Conservation (phyloP, 2,113 vertebrate genomes). For the Pteruthius melanotis region DNA sequence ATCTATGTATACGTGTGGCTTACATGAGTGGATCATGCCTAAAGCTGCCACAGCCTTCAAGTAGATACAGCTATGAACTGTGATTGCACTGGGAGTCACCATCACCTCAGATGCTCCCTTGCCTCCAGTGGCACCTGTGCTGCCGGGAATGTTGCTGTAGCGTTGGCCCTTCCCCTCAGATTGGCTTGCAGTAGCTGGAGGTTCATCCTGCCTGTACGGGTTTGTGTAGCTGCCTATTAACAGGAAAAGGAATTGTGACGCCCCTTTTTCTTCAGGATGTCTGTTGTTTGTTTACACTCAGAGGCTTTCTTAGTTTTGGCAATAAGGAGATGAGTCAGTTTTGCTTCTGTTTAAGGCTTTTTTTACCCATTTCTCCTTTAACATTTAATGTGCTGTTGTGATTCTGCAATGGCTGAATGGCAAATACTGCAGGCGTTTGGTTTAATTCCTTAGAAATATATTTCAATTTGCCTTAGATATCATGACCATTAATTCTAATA, state of each 20-base stretch:
- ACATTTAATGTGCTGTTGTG: not conserved
- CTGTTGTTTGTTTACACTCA: slow-evolving; percentile 42
- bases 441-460: not conserved
- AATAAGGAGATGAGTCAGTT: slow-evolving; percentile 58
- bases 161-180: accelerated
- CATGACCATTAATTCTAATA: not conserved
- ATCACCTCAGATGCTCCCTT: not conserved
- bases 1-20: accelerated
- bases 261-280: slow-evolving; percentile 19
- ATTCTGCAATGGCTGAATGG: not conserved
- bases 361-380: not conserved
- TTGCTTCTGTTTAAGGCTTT: slow-evolving; percentile 42
- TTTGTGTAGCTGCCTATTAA: not conserved
- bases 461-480: not conserved
- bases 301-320: not conserved
- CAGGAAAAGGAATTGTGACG: not conserved
- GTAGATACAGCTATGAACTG: not conserved
- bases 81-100: not conserved
- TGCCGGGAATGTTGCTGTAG: accelerated
- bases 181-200: not conserved
- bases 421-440: not conserved
- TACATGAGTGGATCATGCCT: not conserved
- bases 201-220: not conserved
- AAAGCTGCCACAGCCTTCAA: not conserved
- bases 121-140: not conserved